Evolutionary conservation across 2,888 invertebrate genomes (phyloP), one percentile per base, ranked within the genome.

Genomic region (Dorcus parallelipipedus): DNA sequence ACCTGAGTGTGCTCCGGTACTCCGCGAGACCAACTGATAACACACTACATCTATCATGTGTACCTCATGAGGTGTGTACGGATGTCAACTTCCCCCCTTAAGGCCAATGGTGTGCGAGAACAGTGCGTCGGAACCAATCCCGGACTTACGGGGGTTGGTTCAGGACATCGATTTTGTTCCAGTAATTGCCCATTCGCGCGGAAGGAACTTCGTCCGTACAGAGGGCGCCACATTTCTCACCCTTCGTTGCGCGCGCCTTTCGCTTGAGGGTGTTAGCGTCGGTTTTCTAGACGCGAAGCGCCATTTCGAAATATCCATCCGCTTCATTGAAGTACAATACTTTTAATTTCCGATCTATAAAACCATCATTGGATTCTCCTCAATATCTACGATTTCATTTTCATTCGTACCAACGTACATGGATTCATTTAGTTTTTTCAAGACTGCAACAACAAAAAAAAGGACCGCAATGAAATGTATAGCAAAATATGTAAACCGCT

Each of bases 21-120:
- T 64, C 64, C 67, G 64, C 66, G 67, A 68, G 64, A 54, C 63
- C 68, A 69, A 71, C 71, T 73, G 73, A 73, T 68, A 70, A 70
- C 67, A 64, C 67, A 69, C 64, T 63, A 64, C 67, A 71, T 73
- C 72, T 71, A 72, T 73, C 72, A 70, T 69, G 65, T 71, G 69
- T 70, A 75, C 76, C 76, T 76, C 73, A 68, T 71, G 71, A 76
- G 76, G 76, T 76, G 76, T 76, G 73, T 71, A 71, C 76, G 68
- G 69, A 71, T 70, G 74, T 73, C 75, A 73, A 62, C 57, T 60
- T 62, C 56, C 56, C 53, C 56, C 59, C 69, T 69, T 58, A 70
- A 59, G 67, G 66, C 71, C 67, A 66, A 75, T 75, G 72, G 72
- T 68, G 39, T 26, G 39, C 53, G 45, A 54, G 43, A 49, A 20